Evolutionary conservation across 1,140 invertebrate species (phyloP), one percentile per base, ranked within the genome.

Genomic region (Uloborus diversus): DNA sequence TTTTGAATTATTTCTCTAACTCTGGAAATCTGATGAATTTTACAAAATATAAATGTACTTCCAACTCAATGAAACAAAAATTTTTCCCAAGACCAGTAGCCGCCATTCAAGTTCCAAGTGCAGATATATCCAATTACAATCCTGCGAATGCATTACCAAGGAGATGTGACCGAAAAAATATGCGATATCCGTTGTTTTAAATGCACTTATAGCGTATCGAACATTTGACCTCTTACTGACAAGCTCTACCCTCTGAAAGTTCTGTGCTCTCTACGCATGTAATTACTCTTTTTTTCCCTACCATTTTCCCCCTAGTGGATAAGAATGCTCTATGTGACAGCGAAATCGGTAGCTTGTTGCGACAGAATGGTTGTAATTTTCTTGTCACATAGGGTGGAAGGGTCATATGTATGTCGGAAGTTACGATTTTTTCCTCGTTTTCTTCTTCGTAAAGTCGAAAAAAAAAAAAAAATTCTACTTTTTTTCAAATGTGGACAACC

Each of bases 321-420:
- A 33, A 75, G 56, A 57, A 35, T 51, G 59, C 7, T 33, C 2
- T 33, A 4, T 75, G 57, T 75, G 71, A 75, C 71, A 75, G 71
- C 57, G 17, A 75, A 75, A 75, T 75, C 71, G 59, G 27, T 27
- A 28, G n/a, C 23, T 28, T 25, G 42, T 51, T 49, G 57, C 28
- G 71, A 33, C 59, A 32, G 71, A 47, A 75, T 75, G 64, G 37
- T n/a, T 42, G 71, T 75, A 75, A 75, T 75, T 75, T 75, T 75
- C 71, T 23, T 35, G 71, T 75, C 71, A 75, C 56, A 14, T 53
- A 47, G 37, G n/a, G n/a, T 37, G 59, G 32, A 75, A 51, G 47
- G 71, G 70, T 73, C 70, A 73, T 61, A 73, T 73, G 56, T 61
- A 20, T 73, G 62, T 73, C 70, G 56, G 35, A 33, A 73, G 70